Evolutionary conservation across 2,113 vertebrate species (phyloP).

Genomic region (Rhinolophus sinicus): DNA sequence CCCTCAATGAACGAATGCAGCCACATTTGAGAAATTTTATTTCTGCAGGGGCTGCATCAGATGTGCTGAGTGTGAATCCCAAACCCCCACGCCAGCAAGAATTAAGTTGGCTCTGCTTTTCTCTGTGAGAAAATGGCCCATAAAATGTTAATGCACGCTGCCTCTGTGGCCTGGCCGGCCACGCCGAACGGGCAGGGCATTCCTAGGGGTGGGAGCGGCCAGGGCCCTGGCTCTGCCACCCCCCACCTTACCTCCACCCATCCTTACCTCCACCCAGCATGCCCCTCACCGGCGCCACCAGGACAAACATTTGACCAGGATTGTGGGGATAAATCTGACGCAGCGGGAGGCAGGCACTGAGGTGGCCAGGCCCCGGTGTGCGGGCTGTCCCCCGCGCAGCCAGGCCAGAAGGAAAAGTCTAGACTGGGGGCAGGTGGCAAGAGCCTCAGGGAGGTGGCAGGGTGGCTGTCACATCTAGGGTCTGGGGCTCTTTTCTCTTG

Average conservation of each 20-base stretch:
- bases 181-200: conserved; percentile 69
- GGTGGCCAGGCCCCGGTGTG: not conserved
- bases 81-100: conserved; percentile 70
- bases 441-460: not conserved
- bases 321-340: not conserved
- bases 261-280: not conserved
- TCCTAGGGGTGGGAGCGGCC: not conserved
- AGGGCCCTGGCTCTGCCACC: not conserved
- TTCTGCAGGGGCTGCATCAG: not conserved
- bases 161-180: not conserved
- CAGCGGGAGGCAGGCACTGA: not conserved
- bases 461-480: not conserved
- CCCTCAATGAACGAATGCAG: accelerated
- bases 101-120: conserved; percentile 59
- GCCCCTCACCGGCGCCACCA: accelerated
- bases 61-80: conserved; percentile 53
- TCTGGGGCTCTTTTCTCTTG: not conserved
- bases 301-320: not conserved
- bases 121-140: conserved; percentile 63
- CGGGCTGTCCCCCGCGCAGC: not conserved
- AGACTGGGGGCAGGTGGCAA: accelerated
- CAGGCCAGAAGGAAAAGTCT: not conserved
- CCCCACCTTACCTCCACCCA: not conserved
- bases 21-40: not conserved
- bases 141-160: conserved; percentile 67